Conservation (phyloP, 2,888 invertebrate genomes). For the Eurytoma californica region DNA sequence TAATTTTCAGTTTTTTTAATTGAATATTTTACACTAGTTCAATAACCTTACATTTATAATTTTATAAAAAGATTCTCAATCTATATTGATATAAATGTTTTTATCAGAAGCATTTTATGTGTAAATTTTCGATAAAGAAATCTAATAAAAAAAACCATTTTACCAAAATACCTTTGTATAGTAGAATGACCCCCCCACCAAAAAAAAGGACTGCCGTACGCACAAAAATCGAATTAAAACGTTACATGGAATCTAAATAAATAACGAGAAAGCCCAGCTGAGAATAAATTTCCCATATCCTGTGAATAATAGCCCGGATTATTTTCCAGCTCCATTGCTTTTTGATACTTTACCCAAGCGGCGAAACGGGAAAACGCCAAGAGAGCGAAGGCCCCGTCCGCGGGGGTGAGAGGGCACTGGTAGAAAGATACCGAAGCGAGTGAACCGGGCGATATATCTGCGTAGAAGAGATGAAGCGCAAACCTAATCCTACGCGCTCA, state of each 20-base stretch:
- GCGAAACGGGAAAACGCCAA: constrained; percentile 25
- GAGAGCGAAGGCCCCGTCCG: constrained; percentile 4
- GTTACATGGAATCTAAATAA: constrained; percentile 34
- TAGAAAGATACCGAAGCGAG: neutral
- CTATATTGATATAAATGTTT: too few species aligned
- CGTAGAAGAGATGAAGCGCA: constrained; percentile 54
- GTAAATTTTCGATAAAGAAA: too few species aligned
- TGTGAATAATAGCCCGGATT: constrained; percentile 40
- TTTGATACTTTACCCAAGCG: constrained; percentile 43
- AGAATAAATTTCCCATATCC: constrained; percentile 33
- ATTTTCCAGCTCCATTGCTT: constrained; percentile 40
- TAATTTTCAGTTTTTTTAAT: too few species aligned
- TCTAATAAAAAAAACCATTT: too few species aligned
- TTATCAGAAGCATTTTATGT: too few species aligned
- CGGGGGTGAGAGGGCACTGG: constrained; percentile 15
- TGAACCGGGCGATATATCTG: neutral
- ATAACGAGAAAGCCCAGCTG: neutral
- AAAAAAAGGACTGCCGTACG: too few species aligned
- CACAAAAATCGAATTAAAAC: constrained; percentile 45
- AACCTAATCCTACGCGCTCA: constrained; percentile 67
- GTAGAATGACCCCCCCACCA: too few species aligned
- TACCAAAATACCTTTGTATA: too few species aligned
- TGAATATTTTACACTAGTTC: too few species aligned
- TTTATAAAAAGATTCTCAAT: too few species aligned
- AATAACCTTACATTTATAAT: too few species aligned